These are phyloP conservation scores for Tinamus major DNA, from an alignment of 2,797 vertebrate species.

Conservation along the genomic window DNA sequence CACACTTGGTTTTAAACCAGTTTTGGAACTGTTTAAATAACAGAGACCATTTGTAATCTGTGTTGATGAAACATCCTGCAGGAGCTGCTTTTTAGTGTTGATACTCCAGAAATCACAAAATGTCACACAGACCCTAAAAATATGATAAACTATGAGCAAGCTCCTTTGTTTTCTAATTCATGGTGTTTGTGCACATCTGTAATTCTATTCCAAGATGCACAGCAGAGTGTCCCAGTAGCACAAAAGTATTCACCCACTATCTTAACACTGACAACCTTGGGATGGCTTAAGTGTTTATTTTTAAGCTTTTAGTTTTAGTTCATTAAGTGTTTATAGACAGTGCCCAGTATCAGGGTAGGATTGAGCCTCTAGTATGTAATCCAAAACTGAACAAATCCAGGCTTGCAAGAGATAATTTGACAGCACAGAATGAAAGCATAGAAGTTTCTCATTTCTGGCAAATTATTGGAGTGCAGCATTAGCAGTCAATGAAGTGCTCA, in stretches of 20 bases:
- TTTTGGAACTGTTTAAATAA: neutral
- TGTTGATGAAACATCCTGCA: neutral
- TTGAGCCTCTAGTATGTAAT: constrained; percentile 22
- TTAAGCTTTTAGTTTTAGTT: too few species aligned
- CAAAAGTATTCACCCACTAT: neutral
- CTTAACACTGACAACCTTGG: constrained; percentile 7
- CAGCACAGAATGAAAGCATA: constrained; percentile 7
- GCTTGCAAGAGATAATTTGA: constrained; percentile 44
- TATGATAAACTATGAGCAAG: neutral
- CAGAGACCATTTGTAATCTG: neutral
- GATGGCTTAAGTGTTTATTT: neutral
- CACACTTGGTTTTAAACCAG: neutral
- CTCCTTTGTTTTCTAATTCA: constrained; percentile 27
- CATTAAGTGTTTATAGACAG: neutral
- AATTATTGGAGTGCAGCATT: constrained; percentile 4
- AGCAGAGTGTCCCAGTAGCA: neutral
- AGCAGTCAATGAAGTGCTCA: constrained; percentile 11
- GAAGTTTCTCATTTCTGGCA: constrained; percentile 41
- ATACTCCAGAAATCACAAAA: neutral
- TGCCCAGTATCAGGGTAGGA: neutral
- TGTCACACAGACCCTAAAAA: neutral
- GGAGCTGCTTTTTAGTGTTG: neutral
- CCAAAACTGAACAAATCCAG: constrained; percentile 40
- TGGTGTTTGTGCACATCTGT: neutral
- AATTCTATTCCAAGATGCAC: constrained; percentile 27